phyloP scores from a whole-genome alignment of 1,140 invertebrate species.

The Drosophila miranda region DNA sequence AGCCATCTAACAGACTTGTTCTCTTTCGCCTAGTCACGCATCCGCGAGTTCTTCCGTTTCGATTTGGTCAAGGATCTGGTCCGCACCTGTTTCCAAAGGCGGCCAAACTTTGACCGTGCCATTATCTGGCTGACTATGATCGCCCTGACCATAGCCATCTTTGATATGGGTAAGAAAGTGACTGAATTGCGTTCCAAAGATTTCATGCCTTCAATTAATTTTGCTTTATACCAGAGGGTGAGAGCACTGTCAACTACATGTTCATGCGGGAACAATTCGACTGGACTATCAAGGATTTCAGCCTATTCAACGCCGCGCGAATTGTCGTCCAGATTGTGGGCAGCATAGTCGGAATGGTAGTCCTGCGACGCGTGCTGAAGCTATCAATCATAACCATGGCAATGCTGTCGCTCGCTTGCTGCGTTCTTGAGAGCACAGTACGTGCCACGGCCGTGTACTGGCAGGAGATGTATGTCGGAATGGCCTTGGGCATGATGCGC shows the following conservation, averaged over 20 bases:
- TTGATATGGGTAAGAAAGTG: slow-evolving; percentile 81
- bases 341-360: slow-evolving; percentile 83
- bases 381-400: slow-evolving; percentile 72
- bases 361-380: slow-evolving; percentile 83
- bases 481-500: slow-evolving; percentile 84
- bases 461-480: slow-evolving; percentile 86
- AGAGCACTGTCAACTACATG: slow-evolving; percentile 84
- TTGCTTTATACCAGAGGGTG: slow-evolving; percentile 65
- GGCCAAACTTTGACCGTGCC: slow-evolving; percentile 84
- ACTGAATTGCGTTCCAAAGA: too few species aligned
- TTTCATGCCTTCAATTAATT: neutral
- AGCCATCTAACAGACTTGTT: neutral
- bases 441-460: slow-evolving; percentile 84
- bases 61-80: slow-evolving; percentile 85
- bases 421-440: slow-evolving; percentile 82
- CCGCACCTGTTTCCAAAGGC: slow-evolving; percentile 84
- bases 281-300: slow-evolving; percentile 86
- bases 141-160: slow-evolving; percentile 84
- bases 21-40: slow-evolving; percentile 56
- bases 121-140: slow-evolving; percentile 86
- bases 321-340: slow-evolving; percentile 83
- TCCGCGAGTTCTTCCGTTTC: slow-evolving; percentile 84
- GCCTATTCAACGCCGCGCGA: slow-evolving; percentile 83
- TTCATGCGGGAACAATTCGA: slow-evolving; percentile 86
- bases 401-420: slow-evolving; percentile 73